These are phyloP conservation scores for Hypomecis atomaria DNA, from an alignment of 2,888 invertebrate genomes.

Conservation along the genomic window DNA sequence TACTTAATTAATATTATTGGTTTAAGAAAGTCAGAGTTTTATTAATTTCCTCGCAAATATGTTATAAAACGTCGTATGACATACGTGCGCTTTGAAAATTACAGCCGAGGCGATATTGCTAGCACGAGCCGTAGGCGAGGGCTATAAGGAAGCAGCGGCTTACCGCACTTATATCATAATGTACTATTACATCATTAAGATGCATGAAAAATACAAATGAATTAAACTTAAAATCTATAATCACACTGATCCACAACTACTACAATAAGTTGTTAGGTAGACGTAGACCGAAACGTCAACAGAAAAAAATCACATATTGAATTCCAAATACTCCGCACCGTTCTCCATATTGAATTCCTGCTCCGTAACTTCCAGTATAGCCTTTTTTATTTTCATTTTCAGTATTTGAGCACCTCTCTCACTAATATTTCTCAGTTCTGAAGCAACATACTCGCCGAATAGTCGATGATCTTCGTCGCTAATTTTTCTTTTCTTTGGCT, in stretches of 20 bases:
- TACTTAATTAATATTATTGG: too few species aligned
- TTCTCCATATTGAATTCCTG: slow-evolving; percentile 25
- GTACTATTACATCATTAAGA: too few species aligned
- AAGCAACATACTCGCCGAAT: slow-evolving; percentile 31
- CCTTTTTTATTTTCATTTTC: slow-evolving; percentile 30
- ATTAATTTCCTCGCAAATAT: too few species aligned
- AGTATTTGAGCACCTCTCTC: slow-evolving; percentile 25
- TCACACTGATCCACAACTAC: neutral
- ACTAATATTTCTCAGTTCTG: slow-evolving; percentile 28
- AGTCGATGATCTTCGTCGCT: slow-evolving; percentile 17
- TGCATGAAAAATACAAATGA: too few species aligned
- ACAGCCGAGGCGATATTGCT: too few species aligned
- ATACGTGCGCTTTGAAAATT: too few species aligned
- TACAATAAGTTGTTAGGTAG: too few species aligned
- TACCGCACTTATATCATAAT: too few species aligned
- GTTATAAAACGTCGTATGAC: too few species aligned
- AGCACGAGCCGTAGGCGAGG: too few species aligned
- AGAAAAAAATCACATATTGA: neutral
- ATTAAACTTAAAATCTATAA: neutral
- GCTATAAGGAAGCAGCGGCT: too few species aligned
- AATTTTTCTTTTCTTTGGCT: neutral
- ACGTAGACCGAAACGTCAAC: neutral
- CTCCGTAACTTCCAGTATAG: slow-evolving; percentile 30
- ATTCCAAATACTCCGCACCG: slow-evolving; percentile 6
- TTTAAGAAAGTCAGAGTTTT: too few species aligned